phyloP scores from a whole-genome alignment of 1,140 invertebrate species.

The Aphelinus certus region DNA sequence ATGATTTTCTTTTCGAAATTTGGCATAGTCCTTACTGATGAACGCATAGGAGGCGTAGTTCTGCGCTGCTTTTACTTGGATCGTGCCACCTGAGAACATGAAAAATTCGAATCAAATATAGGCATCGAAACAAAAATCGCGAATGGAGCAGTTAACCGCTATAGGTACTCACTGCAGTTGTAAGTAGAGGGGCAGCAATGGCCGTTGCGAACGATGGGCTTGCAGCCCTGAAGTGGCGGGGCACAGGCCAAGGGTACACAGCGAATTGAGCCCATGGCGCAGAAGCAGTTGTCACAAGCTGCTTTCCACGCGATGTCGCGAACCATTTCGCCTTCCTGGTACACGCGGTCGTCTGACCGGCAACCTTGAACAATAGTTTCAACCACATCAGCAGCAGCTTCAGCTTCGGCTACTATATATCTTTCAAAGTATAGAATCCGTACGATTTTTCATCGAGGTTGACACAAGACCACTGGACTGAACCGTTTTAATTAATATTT shows the following conservation, averaged over 20 bases:
- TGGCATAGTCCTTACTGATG: conserved; percentile 68
- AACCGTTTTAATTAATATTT: too few relatives aligned
- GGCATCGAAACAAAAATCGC: too few relatives aligned
- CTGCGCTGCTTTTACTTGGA: conserved; percentile 66
- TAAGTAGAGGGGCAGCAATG: conserved; percentile 88
- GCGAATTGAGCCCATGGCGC: conserved; percentile 75
- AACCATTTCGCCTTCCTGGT: conserved; percentile 81
- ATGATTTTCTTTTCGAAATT: conserved; percentile 66
- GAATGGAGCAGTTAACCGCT: background rate
- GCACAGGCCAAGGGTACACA: conserved; percentile 82
- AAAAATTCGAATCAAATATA: background rate
- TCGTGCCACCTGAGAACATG: conserved; percentile 62
- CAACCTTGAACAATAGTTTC: conserved; percentile 67
- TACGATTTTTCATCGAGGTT: too few relatives aligned
- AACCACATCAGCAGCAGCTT: too few relatives aligned
- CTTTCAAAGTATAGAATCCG: too few relatives aligned
- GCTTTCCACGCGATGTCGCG: conserved; percentile 67
- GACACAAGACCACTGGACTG: too few relatives aligned
- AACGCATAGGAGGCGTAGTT: conserved; percentile 68
- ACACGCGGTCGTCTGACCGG: conserved; percentile 69
- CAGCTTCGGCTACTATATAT: too few relatives aligned
- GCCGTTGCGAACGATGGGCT: conserved; percentile 77
- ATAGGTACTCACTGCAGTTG: conserved; percentile 76
- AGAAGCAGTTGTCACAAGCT: conserved; percentile 83
- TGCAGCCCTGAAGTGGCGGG: conserved; percentile 78